phyloP scores from a whole-genome alignment of 2,113 vertebrate genomes.

The Cavia porcellus region DNA sequence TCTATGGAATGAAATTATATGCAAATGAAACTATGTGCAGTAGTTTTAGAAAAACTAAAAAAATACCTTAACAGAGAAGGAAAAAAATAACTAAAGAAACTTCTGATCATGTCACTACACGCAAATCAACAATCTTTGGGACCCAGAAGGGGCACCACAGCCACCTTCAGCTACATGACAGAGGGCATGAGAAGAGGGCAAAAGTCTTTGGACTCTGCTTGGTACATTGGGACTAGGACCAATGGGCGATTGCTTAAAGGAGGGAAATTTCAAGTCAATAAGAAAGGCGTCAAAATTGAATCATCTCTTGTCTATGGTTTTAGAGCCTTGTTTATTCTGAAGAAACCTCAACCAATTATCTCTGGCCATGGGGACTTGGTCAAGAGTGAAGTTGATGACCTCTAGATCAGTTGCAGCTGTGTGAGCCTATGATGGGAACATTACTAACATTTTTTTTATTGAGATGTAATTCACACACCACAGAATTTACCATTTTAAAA shows the following conservation, averaged over 20 bases:
- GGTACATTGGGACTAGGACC: not conserved
- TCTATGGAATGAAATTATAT: too few species aligned
- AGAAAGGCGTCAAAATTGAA: not conserved
- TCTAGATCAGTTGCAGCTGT: not conserved
- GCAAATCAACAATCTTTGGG: not conserved
- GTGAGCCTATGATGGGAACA: not conserved
- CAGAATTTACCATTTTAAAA: conserved; percentile 3
- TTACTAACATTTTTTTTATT: not conserved
- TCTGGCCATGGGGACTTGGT: not conserved
- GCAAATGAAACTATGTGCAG: not conserved
- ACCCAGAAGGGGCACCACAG: not conserved
- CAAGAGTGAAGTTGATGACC: not conserved
- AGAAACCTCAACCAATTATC: not conserved
- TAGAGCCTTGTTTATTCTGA: not conserved
- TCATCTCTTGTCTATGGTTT: not conserved
- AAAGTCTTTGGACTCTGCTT: not conserved
- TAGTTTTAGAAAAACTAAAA: conserved; percentile 24
- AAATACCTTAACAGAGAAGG: not conserved
- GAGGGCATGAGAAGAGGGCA: not conserved
- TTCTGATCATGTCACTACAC: not conserved
- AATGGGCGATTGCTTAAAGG: not conserved
- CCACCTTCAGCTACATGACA: not conserved
- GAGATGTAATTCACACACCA: not conserved
- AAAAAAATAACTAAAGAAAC: not conserved
- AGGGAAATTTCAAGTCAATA: conserved; percentile 34